These are phyloP conservation scores for Ophioninae sp. DNA, from an alignment of 2,888 invertebrate species.

Conservation along the genomic window DNA sequence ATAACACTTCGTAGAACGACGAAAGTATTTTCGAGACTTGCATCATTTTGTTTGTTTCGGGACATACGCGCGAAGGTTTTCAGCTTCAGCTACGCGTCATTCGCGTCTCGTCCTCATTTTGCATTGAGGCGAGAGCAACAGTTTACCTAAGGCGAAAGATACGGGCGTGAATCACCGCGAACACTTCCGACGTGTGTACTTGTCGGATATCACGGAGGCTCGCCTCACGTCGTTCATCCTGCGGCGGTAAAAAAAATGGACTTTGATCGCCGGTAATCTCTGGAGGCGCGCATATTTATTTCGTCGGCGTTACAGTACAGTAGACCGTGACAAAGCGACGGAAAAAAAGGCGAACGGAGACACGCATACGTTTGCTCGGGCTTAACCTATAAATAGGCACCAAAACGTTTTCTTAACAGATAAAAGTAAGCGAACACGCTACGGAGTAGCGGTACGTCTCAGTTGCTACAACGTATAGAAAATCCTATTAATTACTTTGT, in stretches of 20 bases:
- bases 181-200: conserved; percentile 3
- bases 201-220: conserved; percentile 13
- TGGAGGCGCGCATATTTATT: neutral
- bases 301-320: neutral
- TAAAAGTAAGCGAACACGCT: neutral
- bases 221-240: neutral
- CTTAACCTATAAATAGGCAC: neutral
- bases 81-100: neutral
- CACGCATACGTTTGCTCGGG: neutral
- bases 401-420: neutral
- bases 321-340: neutral
- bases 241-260: neutral
- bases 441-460: neutral
- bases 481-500: no score
- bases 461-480: neutral
- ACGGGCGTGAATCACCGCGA: conserved; percentile 3
- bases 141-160: neutral
- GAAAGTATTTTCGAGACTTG: conserved; percentile 6
- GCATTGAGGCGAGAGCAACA: neutral
- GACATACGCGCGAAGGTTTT: neutral
- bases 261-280: neutral
- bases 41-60: conserved; percentile 7
- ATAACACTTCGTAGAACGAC: neutral
- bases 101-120: neutral
- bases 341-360: neutral